phyloP scores from a whole-genome alignment of 2,888 invertebrate species.

The Pterostichus niger region DNA sequence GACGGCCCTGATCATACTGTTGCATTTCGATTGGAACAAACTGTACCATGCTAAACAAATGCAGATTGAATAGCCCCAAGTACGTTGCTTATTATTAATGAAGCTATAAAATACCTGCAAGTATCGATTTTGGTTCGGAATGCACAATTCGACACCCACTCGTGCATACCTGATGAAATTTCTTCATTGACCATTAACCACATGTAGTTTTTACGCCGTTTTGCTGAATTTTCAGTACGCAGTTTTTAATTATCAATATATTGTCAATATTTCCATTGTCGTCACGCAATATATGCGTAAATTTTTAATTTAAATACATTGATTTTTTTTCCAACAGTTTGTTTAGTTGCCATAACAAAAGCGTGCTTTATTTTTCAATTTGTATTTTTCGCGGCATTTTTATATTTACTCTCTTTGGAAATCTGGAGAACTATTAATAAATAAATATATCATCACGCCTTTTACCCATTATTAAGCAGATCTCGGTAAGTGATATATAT shows the following conservation, averaged over 20 bases:
- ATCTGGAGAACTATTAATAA: too few relatives aligned
- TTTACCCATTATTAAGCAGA: too few relatives aligned
- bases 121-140: conserved; percentile 35
- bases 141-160: conserved; percentile 32
- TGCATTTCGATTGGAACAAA: conserved; percentile 11
- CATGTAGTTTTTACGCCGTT: conserved; percentile 27
- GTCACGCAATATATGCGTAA: conserved; percentile 6
- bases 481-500: too few relatives aligned
- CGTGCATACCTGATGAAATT: conserved; percentile 47
- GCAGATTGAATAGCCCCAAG: conserved; percentile 1
- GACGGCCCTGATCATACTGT: neutral
- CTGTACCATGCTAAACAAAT: conserved; percentile 35
- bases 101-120: conserved; percentile 42
- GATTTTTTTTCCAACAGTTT: neutral
- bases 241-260: conserved; percentile 6
- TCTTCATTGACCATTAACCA: conserved; percentile 43
- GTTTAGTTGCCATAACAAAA: too few relatives aligned
- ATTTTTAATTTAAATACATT: neutral
- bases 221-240: conserved; percentile 17
- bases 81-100: conserved; percentile 48
- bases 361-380: too few relatives aligned
- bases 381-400: too few relatives aligned
- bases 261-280: conserved; percentile 18
- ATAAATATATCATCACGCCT: too few relatives aligned
- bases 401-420: neutral